Percentiles rank a stretch among this genome's conserved stretches.
Evolutionary conservation across 1,140 invertebrate genomes (phyloP).

Genomic region (Atta cephalotes): DNA sequence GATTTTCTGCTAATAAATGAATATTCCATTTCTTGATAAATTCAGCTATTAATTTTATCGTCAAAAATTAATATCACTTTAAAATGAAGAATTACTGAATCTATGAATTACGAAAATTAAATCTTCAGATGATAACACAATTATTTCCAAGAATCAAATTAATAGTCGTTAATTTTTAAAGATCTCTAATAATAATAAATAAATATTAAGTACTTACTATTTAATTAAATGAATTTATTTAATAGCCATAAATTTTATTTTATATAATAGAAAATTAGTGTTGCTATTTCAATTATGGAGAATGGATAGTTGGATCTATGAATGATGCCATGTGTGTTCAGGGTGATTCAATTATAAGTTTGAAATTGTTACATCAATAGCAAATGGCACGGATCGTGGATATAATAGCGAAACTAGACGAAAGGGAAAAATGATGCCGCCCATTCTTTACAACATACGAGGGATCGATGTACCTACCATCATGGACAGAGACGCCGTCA

Average conservation of each 20-base stretch:
- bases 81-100: too few relatives aligned
- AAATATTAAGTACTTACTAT: background rate
- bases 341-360: background rate
- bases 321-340: background rate
- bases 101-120: background rate
- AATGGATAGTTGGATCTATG: background rate
- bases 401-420: background rate
- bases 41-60: too few relatives aligned
- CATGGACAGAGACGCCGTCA: slow-evolving; percentile 47
- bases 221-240: background rate
- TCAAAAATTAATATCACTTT: too few relatives aligned
- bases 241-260: background rate
- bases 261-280: background rate
- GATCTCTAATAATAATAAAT: slow-evolving; percentile 1
- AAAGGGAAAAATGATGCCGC: slow-evolving; percentile 19
- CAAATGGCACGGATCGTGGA: background rate
- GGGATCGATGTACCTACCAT: slow-evolving; percentile 46
- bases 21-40: background rate
- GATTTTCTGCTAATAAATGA: background rate
- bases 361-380: background rate
- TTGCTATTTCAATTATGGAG: background rate
- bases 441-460: slow-evolving; percentile 17
- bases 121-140: background rate
- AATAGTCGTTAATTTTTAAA: background rate
- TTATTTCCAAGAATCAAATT: slow-evolving; percentile 1